These are phyloP conservation scores for Sinodicranocentrus sp. DNA, from an alignment of 2,888 invertebrate species.

Conservation along the genomic window DNA sequence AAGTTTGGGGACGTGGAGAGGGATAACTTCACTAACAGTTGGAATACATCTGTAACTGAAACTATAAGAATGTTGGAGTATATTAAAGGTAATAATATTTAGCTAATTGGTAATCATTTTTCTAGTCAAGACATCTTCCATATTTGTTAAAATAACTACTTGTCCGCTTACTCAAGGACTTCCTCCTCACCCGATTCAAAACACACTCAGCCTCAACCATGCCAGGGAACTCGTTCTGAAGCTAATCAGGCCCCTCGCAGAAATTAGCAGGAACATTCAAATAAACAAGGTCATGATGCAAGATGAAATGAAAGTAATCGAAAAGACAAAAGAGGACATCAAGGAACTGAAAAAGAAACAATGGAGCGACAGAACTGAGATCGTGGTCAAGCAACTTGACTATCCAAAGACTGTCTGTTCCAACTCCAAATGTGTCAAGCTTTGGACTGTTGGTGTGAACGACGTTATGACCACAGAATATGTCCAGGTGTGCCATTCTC, in stretches of 20 bases:
- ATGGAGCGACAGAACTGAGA: background rate
- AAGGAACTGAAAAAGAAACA: background rate
- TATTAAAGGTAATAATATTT: too few species aligned
- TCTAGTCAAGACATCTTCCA: too few species aligned
- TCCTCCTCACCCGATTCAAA: constrained; percentile 45
- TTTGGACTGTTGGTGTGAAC: background rate
- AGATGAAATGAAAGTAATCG: constrained; percentile 16
- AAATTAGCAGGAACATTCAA: constrained; percentile 55
- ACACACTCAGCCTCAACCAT: constrained; percentile 61
- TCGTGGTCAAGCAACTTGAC: background rate
- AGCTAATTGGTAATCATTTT: too few species aligned
- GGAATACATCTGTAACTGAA: constrained; percentile 64
- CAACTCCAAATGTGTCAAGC: background rate
- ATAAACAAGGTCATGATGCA: constrained; percentile 29
- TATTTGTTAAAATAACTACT: too few species aligned
- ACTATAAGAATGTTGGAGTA: constrained; percentile 53
- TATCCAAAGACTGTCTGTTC: constrained; percentile 62
- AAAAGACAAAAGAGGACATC: background rate
- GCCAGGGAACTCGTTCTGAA: constrained; percentile 45
- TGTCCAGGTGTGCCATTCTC: constrained; percentile 52
- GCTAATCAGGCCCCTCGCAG: constrained; percentile 47
- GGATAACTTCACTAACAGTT: constrained; percentile 45
- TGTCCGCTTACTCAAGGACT: too few species aligned
- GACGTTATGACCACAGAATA: constrained; percentile 1
- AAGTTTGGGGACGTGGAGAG: constrained; percentile 49